Evolutionary conservation across 2,113 vertebrate genomes (phyloP), one percentile per base, ranked within the genome.

Genomic region (Apeltes quadracus): DNA sequence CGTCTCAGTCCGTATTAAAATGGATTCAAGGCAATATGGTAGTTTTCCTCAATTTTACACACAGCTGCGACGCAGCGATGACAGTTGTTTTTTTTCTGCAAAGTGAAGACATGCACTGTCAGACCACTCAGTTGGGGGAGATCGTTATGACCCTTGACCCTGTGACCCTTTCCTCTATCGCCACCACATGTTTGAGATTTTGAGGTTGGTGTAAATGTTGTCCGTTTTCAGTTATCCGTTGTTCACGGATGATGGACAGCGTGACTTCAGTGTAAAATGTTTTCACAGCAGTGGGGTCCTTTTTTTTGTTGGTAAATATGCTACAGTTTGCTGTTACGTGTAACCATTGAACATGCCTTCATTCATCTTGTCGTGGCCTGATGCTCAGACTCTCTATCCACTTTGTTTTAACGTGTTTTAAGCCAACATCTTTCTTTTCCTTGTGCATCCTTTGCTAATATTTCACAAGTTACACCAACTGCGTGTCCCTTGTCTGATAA

Each of bases 381-480:
- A 57, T 43, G 22, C 6, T 59, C 46, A 29, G 11, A 38, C n/a
- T 15, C 14, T n/a, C 4, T 8, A 23, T 53, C 61, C 32, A 2
- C 29, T 29, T 29, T 29, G 29, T n/a, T n/a, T n/a, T n/a, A 5
- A 29, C 18, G 3, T 32, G 32, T 29, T 64, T 64, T 8, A 63
- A 12, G 18, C n/a, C 2, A 1, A 58, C 57, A 39, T 53, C 29
- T 61, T 29, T 71, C 48, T 34, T 58, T 63, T 43, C 43, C 51
- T 61, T 23, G n/a, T 15, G 3, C 23, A 10, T 54, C 39, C 18
- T 53, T 18, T 53, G 22, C 18, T 38, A 64, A 59, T 65, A 61
- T 67, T 32, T 73, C 48, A 80, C 53, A 39, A 75, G 46, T 22
- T 58, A 39, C 32, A 29, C 32, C 34, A 57, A 63, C 36, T 67